Base-by-base conservation (phyloP, 2,113 vertebrate species). In the Microtus richardsoni region DNA sequence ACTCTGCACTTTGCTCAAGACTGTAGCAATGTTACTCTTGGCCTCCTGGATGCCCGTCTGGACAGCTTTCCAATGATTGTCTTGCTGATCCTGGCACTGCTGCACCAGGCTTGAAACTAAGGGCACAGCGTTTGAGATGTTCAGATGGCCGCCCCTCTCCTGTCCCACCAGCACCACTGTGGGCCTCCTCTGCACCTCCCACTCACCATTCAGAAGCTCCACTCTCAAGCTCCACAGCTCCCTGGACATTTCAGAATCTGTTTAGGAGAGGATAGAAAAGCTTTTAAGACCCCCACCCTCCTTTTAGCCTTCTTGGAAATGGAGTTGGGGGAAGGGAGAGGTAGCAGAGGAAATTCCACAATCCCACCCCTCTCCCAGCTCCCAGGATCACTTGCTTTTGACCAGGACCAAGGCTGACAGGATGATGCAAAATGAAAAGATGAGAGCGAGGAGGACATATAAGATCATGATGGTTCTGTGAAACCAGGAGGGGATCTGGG, bases 371-470 rank as follows among this genome's bases (percentile, higher is more conserved):
- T 39, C 22, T 71, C 41, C 62, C 78, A 9, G 7, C 24, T 41
- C 60, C n/a, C 0, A 33, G 19, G 24, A 36, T 14, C 33, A 97
- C 97, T 98, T 94, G 98, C 97, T 92, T 66, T 97, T 97, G 73
- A 95, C 22, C 71, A 98, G 16, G 28, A 91, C 30, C 33, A 96
- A 22, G 4, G 30, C 36, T 0, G 88, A 77, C 17, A 97, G 64
- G 3, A 54, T 0, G 47, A 97, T 21, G 52, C 89, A 94, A 47
- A 80, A 17, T 7, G 71, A 7, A 4, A 97, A 80, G 2, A 52
- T 11, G 71, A 97, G 7, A 7, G 28, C 33, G 0, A 98, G 71
- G 47, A 97, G 41, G 8, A 92, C 0, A 1, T 75, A 73, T 60
- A 98, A 68, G 30, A 73, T 75, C 91, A 41, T 12, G 54, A 87